These are phyloP conservation scores for Acanthurus leucopareius DNA, from an alignment of 2,797 vertebrate genomes.

Conservation along the genomic window DNA sequence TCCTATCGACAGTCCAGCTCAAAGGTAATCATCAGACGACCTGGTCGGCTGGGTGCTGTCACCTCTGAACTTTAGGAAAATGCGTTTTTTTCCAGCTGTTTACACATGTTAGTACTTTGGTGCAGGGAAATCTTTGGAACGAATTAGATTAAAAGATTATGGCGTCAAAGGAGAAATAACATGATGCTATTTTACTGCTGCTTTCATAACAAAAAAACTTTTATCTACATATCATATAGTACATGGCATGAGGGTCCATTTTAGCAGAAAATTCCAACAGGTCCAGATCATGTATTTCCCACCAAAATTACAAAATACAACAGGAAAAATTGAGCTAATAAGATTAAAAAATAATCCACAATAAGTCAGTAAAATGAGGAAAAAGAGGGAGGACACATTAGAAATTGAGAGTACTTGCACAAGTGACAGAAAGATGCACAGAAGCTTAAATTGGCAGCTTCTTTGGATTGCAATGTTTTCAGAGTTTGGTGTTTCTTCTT, in stretches of 20 bases:
- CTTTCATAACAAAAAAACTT: not conserved
- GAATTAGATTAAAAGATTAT: slow-evolving; percentile 5
- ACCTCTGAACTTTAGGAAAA: slow-evolving; percentile 12
- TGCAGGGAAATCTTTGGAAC: not conserved
- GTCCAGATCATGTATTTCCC: not conserved
- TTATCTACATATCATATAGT: not conserved
- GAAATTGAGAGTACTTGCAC: not conserved
- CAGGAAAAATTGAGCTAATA: not conserved
- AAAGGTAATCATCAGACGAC: not conserved
- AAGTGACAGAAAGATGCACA: not conserved
- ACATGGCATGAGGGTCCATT: not conserved
- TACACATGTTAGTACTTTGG: not conserved
- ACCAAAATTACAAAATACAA: not conserved
- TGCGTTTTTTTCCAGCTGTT: not conserved
- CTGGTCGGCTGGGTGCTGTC: not conserved
- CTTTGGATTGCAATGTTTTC: not conserved
- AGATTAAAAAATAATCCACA: not conserved
- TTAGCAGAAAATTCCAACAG: not conserved
- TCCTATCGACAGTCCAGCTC: slow-evolving; percentile 5
- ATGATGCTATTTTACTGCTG: not conserved
- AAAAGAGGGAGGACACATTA: not conserved
- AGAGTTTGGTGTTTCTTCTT: not conserved
- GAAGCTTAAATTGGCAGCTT: not conserved
- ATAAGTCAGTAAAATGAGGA: not conserved
- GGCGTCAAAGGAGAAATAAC: not conserved